phyloP scores from a whole-genome alignment of 2,797 vertebrate genomes.

The Stomatorhinus walkeri region DNA sequence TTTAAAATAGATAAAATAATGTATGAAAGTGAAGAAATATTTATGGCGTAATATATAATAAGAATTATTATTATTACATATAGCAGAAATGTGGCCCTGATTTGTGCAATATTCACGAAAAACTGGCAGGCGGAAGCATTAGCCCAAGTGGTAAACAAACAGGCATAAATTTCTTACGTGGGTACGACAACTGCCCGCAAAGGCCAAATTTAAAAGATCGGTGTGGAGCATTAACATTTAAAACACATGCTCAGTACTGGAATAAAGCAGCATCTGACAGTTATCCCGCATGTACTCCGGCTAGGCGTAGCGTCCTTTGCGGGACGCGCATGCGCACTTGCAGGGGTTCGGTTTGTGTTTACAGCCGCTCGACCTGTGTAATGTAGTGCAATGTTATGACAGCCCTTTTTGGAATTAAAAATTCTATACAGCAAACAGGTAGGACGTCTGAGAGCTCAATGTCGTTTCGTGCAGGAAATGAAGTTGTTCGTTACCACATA shows the following conservation, averaged over 20 bases:
- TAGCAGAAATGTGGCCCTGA: not conserved
- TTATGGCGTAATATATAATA: not conserved
- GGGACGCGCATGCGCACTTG: constrained; percentile 52
- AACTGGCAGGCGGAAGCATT: not conserved
- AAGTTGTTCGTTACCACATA: not conserved
- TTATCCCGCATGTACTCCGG: not conserved
- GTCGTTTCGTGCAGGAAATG: not conserved
- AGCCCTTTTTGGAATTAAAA: constrained; percentile 50
- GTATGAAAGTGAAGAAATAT: not conserved
- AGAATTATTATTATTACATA: not conserved
- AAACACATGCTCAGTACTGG: not conserved
- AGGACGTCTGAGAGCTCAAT: constrained; percentile 29
- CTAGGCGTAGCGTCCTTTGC: not conserved
- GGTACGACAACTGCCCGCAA: not conserved
- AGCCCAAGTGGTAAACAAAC: not conserved
- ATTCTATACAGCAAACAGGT: constrained; percentile 51
- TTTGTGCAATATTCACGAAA: not conserved
- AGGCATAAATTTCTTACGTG: not conserved
- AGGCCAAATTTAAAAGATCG: not conserved
- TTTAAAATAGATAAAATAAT: not conserved
- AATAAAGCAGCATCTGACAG: not conserved
- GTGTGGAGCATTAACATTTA: not conserved
- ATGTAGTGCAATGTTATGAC: constrained; percentile 57
- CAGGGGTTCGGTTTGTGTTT: constrained; percentile 66
- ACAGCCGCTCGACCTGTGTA: constrained; percentile 58